A percentile compares a stretch with the other conserved stretches of the same genome.
These are phyloP conservation scores for Epistrophe grossulariae DNA, from an alignment of 2,888 invertebrate species.

Conservation along the genomic window DNA sequence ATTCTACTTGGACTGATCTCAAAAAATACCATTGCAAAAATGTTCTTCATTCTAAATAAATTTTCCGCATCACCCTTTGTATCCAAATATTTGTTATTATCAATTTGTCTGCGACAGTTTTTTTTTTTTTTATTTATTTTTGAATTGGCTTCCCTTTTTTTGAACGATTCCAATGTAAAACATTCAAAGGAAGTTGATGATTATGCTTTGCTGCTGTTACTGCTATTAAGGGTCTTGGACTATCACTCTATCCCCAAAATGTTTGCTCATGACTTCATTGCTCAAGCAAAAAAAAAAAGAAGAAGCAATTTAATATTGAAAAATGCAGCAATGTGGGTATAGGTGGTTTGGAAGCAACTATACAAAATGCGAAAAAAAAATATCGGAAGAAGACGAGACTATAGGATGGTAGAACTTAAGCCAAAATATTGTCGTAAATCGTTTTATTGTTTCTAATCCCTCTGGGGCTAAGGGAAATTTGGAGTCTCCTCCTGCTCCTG, in stretches of 20 bases:
- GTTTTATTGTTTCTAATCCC: constrained; percentile 37
- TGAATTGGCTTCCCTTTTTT: constrained; percentile 36
- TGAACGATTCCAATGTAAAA: constrained; percentile 39
- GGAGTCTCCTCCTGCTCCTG: constrained; percentile 4
- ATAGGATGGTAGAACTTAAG: not conserved
- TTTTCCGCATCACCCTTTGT: constrained; percentile 42
- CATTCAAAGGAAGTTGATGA: constrained; percentile 56
- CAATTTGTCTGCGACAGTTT: constrained; percentile 47
- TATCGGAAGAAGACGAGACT: constrained; percentile 17
- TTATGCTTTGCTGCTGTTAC: constrained; percentile 21
- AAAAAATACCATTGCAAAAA: not conserved
- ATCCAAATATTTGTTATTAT: constrained; percentile 35
- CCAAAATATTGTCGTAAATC: constrained; percentile 40
- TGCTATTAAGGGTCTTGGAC: constrained; percentile 23
- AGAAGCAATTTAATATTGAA: constrained; percentile 47
- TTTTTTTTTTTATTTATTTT: constrained; percentile 4
- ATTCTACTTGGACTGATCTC: not conserved
- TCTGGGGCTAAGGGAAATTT: not conserved
- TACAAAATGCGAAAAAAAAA: not conserved
- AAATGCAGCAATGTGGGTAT: constrained; percentile 41
- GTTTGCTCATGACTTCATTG: constrained; percentile 46
- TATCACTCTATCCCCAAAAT: constrained; percentile 20
- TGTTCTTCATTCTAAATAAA: not conserved
- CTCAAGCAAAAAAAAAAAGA: constrained; percentile 15
- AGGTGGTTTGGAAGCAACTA: not conserved